A percentile compares a stretch with the other conserved stretches of the same genome.
Evolutionary conservation across 2,888 invertebrate genomes (phyloP).

Genomic region (Patella depressa): DNA sequence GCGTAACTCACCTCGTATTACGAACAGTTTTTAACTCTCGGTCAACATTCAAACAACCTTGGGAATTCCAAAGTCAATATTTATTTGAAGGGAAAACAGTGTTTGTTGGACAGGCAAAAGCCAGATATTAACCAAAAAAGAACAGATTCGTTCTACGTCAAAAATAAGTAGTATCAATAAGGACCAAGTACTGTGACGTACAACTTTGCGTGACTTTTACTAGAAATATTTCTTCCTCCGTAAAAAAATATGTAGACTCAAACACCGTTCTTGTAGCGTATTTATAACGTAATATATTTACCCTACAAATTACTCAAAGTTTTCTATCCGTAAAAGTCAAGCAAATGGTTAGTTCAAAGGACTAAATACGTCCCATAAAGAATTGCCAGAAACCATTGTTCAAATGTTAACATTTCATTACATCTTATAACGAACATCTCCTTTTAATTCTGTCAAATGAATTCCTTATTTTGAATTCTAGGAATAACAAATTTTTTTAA

Average conservation of each 20-base stretch:
- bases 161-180: background rate
- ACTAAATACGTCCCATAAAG: too few species aligned
- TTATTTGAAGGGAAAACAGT: background rate
- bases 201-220: background rate
- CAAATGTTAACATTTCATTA: background rate
- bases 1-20: background rate
- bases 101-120: background rate
- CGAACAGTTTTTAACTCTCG: background rate
- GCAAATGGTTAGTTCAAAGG: too few species aligned
- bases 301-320: too few species aligned
- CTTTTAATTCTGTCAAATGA: too few species aligned
- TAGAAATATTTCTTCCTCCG: background rate
- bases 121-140: background rate
- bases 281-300: too few species aligned
- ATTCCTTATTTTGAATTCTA: too few species aligned
- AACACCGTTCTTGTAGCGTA: too few species aligned
- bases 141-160: background rate
- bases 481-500: too few species aligned
- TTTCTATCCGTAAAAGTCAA: too few species aligned
- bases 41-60: background rate
- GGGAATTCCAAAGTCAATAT: conserved; percentile 4
- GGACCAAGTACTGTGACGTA: background rate
- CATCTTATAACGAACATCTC: background rate
- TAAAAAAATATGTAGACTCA: too few species aligned
- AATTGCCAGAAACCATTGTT: too few species aligned